Conservation (phyloP, 1,140 invertebrate genomes). For the Philopotamus ludificatus region DNA sequence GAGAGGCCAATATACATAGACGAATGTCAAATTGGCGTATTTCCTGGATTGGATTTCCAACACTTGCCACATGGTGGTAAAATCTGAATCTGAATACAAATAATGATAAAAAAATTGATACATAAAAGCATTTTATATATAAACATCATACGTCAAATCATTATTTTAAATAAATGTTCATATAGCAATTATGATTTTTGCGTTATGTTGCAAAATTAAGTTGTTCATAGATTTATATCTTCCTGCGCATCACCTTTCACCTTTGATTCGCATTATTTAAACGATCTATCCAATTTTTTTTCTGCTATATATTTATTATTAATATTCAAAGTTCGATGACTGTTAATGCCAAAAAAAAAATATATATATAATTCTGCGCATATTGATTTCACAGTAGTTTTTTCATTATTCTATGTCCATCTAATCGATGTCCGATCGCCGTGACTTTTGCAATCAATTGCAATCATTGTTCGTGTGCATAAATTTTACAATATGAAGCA, state of each 20-base stretch:
- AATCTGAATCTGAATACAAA: not conserved
- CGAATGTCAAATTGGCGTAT: not conserved
- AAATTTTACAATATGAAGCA: not conserved
- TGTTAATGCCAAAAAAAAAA: too few relatives aligned
- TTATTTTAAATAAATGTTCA: not conserved
- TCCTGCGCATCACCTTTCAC: slow-evolving; percentile 3
- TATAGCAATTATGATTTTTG: not conserved
- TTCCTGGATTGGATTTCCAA: not conserved
- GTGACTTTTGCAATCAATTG: slow-evolving; percentile 21
- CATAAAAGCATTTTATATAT: too few relatives aligned
- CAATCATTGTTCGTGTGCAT: slow-evolving; percentile 9
- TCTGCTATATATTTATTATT: not conserved
- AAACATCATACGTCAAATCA: too few relatives aligned
- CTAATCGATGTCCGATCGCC: not conserved
- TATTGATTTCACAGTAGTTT: slow-evolving; percentile 9
- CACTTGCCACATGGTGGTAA: not conserved
- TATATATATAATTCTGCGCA: slow-evolving; percentile 19
- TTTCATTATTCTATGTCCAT: not conserved
- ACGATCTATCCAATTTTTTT: not conserved
- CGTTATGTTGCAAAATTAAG: too few relatives aligned
- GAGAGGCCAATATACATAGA: too few relatives aligned
- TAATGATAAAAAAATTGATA: not conserved
- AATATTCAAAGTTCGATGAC: slow-evolving; percentile 1
- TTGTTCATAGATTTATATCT: not conserved
- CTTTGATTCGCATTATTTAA: not conserved